Evolutionary conservation across 2,113 vertebrate genomes (phyloP).

Genomic region (Semnornis frantzii): DNA sequence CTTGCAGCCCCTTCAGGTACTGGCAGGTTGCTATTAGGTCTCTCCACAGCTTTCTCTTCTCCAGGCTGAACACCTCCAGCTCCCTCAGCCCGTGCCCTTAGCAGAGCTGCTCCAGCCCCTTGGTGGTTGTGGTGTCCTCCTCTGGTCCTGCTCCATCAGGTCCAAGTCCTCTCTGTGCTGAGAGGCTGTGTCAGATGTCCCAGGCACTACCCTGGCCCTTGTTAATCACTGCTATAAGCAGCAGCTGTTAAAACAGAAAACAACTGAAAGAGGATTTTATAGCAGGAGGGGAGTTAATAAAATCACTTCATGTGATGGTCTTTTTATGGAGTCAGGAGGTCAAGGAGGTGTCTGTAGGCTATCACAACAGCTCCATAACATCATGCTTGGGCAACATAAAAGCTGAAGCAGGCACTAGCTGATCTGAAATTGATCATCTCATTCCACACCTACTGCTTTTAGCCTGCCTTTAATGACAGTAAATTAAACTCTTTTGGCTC

Average conservation of each 20-base stretch:
- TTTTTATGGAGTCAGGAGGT: slow-evolving; percentile 20
- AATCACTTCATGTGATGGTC: not conserved
- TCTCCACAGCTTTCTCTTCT: no score
- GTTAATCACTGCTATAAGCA: not conserved
- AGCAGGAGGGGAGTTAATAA: not conserved
- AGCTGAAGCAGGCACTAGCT: not conserved
- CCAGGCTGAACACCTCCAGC: no score
- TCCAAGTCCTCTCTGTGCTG: no score
- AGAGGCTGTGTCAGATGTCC: not conserved
- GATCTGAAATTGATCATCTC: not conserved
- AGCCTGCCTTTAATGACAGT: not conserved
- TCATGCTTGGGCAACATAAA: not conserved
- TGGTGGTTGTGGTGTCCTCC: no score
- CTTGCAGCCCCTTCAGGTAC: no score
- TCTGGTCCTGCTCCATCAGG: no score
- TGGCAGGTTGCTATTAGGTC: no score
- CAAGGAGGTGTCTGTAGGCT: not conserved
- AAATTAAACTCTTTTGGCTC: not conserved
- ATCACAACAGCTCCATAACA: not conserved
- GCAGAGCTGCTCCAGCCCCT: no score
- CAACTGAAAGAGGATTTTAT: not conserved
- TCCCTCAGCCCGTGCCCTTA: no score
- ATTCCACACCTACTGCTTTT: not conserved
- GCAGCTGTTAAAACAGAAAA: not conserved
- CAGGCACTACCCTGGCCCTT: not conserved